Evolutionary conservation across 2,888 invertebrate genomes (phyloP), one percentile per base, ranked within the genome.

Genomic region (Prostheceraeus crozeri): DNA sequence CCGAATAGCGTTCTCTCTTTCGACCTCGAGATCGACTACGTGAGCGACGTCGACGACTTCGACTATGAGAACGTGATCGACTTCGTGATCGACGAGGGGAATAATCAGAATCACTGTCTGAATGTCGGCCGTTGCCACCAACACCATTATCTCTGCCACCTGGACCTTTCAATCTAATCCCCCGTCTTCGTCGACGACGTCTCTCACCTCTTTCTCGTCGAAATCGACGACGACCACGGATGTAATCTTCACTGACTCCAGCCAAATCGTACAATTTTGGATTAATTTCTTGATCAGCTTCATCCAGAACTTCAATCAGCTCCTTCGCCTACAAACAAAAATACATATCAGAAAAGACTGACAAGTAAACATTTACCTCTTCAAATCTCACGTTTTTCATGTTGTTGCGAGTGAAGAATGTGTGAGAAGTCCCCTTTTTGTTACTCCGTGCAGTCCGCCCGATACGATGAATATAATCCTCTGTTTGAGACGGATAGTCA

Each of bases 401-500:
- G 76, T 96, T 93, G 63, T 84, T 84, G 10, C 85, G 83, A 0
- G 94, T 93, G 78, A 96, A 94, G 79, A 91, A 93, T 2, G 94
- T 93, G 76, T 93, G 94, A 0, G 94, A 91, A 3, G 93, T 94
- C 51, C 91, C 89, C 30, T 86, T 84, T 71, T 89, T 88, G 71
- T 89, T 87, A 69, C 89, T 87, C 66, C 94, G 84, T 6, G 91
- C 90, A 19, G 91, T 91, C 67, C 91, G 84, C 27, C 94, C 91
- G 77, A 96, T 96, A 68, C 94, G 83, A 76, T 96, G 94, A 64
- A 96, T 90, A 74, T 96, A 96, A 78, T 96, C 94, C 78, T 96
- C 96, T 11, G 90, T 89, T 58, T 89, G 89, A 74, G 89, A 89
- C 0, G 96, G 94, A 77, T 91, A 96, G 78, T 96, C 96, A 76